phyloP scores from a whole-genome alignment of 2,797 vertebrate genomes.

The Schizopygopsis pylzovi region DNA sequence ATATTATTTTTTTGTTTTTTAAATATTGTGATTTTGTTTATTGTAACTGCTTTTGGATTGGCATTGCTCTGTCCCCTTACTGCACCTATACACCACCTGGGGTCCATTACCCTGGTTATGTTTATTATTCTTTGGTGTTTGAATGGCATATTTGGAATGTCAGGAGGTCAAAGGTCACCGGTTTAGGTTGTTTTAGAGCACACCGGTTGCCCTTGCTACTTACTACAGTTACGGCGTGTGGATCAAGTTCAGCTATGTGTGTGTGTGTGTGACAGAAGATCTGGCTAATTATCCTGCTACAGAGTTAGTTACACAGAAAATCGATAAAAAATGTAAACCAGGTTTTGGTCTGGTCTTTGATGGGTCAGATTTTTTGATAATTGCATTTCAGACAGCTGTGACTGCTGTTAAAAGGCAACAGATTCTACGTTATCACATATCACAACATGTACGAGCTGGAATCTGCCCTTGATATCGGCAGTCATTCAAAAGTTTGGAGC shows the following conservation, averaged over 20 bases:
- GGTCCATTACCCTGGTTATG: conserved; percentile 41
- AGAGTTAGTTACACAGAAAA: conserved; percentile 29
- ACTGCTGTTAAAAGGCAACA: not conserved
- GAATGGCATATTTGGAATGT: conserved; percentile 61
- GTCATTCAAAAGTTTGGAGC: not conserved
- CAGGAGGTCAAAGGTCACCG: conserved; percentile 51
- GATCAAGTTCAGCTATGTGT: conserved; percentile 43
- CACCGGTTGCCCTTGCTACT: conserved; percentile 45
- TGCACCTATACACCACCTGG: conserved; percentile 34
- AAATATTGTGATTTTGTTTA: not conserved
- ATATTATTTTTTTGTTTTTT: not conserved
- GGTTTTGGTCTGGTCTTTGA: conserved; percentile 10
- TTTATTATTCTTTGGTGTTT: conserved; percentile 58
- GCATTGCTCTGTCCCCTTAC: not conserved
- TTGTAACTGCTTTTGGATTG: conserved; percentile 35
- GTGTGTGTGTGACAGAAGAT: conserved; percentile 51
- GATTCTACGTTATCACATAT: not conserved
- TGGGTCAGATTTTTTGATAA: conserved; percentile 18
- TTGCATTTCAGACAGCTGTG: conserved; percentile 11
- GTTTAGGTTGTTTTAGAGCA: conserved; percentile 53
- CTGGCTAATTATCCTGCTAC: conserved; percentile 19
- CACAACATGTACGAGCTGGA: not conserved
- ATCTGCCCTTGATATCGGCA: not conserved
- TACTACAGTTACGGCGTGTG: conserved; percentile 28
- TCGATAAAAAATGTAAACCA: conserved; percentile 19